phyloP scores from a whole-genome alignment of 1,140 invertebrate genomes.

The Drosophila malerkotliana region DNA sequence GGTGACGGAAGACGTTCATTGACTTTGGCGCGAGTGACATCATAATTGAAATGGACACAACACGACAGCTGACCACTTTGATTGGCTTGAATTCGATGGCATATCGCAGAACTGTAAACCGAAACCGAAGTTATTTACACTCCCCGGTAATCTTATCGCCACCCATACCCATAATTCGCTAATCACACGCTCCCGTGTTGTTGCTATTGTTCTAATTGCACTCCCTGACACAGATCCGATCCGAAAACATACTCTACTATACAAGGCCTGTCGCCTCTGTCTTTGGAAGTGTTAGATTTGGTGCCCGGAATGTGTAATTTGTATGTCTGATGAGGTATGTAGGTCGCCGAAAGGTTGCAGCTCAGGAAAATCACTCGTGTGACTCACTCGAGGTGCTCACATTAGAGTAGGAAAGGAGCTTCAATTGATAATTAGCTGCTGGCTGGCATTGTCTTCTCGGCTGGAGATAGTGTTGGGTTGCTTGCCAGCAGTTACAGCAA shows the following conservation, averaged over 20 bases:
- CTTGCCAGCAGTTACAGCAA: constrained; percentile 14
- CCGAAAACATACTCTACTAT: constrained; percentile 7
- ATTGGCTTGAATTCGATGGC: constrained; percentile 6
- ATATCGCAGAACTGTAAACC: constrained; percentile 6
- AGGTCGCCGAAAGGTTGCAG: constrained; percentile 67
- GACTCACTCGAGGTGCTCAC: constrained; percentile 18
- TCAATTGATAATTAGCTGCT: constrained; percentile 49
- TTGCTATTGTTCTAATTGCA: constrained; percentile 40
- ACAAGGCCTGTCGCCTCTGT: constrained; percentile 2
- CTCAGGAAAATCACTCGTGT: constrained; percentile 33
- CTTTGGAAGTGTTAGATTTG: constrained; percentile 49
- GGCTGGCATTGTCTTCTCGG: constrained; percentile 53
- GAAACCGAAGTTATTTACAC: constrained; percentile 34
- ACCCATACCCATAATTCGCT: constrained; percentile 52
- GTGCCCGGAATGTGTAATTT: constrained; percentile 42
- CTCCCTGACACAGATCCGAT: constrained; percentile 32
- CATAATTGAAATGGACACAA: constrained; percentile 64
- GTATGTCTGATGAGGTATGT: constrained; percentile 58
- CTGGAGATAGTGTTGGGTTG: constrained; percentile 2
- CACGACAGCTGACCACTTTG: constrained; percentile 2
- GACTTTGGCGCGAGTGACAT: constrained; percentile 66
- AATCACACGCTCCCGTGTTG: constrained; percentile 36
- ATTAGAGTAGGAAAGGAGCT: constrained; percentile 5
- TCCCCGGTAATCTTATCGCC: constrained; percentile 43
- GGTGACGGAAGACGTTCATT: constrained; percentile 77